phyloP scores from a whole-genome alignment of 1,140 invertebrate genomes.

The Hetaerina americana region DNA sequence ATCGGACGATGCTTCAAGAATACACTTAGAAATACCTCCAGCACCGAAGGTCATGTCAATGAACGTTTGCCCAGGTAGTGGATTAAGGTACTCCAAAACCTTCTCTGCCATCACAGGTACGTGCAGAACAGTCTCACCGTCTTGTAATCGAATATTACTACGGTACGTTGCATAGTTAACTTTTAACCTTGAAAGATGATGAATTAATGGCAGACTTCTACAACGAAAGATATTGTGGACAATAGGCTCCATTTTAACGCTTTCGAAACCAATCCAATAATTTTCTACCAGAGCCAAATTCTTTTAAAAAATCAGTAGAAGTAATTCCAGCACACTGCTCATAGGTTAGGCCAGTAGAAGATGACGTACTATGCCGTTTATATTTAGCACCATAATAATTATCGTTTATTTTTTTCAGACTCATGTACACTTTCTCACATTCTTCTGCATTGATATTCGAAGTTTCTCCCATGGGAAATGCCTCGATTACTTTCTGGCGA shows the following conservation, averaged over 20 bases:
- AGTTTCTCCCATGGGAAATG: constrained; percentile 45
- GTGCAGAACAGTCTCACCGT: constrained; percentile 29
- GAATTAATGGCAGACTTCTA: no score
- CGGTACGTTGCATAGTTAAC: no score
- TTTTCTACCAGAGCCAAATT: constrained; percentile 23
- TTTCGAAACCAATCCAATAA: neutral
- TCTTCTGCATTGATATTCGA: constrained; percentile 35
- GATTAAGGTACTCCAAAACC: constrained; percentile 51
- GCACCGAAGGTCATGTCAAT: constrained; percentile 91
- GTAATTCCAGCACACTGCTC: constrained; percentile 57
- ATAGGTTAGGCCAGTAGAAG: constrained; percentile 49
- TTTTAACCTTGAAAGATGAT: no score
- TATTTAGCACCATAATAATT: constrained; percentile 57
- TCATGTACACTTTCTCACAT: constrained; percentile 49
- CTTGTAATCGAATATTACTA: neutral
- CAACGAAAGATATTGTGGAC: neutral
- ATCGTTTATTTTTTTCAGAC: constrained; percentile 51
- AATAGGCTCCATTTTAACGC: neutral
- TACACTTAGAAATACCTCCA: constrained; percentile 66
- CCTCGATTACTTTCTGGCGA: constrained; percentile 47
- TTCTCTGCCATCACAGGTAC: constrained; percentile 57
- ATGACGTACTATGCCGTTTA: constrained; percentile 33
- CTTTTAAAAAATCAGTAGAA: constrained; percentile 52
- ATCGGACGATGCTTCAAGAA: constrained; percentile 39
- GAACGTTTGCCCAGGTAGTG: constrained; percentile 41